Conservation (phyloP, 2,888 invertebrate genomes). For the Frankliniella fusca region DNA sequence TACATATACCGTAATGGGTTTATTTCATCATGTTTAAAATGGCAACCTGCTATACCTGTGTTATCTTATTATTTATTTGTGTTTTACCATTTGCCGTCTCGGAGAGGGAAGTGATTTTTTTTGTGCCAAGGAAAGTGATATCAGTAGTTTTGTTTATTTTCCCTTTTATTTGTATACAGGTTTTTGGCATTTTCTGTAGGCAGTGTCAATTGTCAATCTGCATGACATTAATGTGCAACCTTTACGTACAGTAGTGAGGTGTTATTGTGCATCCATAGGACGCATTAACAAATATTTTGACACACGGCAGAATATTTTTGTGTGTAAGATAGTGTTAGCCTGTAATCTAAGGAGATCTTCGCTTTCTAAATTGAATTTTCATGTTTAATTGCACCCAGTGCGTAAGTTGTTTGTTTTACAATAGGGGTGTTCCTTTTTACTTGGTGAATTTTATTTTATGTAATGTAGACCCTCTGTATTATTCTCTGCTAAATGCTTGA, state of each 20-base stretch:
- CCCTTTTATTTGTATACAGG: not conserved
- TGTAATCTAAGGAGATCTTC: not conserved
- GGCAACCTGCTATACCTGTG: not conserved
- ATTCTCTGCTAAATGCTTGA: not conserved
- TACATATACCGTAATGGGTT: not conserved
- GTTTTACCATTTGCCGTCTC: not conserved
- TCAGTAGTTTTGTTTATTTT: not conserved
- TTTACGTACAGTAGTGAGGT: not conserved
- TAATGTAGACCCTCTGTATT: not conserved
- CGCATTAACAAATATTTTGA: not conserved
- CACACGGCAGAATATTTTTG: not conserved
- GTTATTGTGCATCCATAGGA: not conserved
- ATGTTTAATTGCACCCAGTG: not conserved
- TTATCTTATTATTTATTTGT: slow-evolving; percentile 1
- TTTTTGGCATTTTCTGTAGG: not conserved
- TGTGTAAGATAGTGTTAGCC: not conserved
- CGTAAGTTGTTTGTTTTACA: not conserved
- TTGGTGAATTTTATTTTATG: slow-evolving; percentile 14
- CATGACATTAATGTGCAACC: not conserved
- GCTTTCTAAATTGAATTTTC: not conserved
- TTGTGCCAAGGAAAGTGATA: slow-evolving; percentile 24
- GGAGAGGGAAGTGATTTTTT: not conserved
- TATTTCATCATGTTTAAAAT: not conserved
- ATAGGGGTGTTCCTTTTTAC: not conserved
- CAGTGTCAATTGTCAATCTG: not conserved